These are phyloP conservation scores for Campoplex capitator DNA, from an alignment of 2,888 invertebrate species.

Conservation along the genomic window DNA sequence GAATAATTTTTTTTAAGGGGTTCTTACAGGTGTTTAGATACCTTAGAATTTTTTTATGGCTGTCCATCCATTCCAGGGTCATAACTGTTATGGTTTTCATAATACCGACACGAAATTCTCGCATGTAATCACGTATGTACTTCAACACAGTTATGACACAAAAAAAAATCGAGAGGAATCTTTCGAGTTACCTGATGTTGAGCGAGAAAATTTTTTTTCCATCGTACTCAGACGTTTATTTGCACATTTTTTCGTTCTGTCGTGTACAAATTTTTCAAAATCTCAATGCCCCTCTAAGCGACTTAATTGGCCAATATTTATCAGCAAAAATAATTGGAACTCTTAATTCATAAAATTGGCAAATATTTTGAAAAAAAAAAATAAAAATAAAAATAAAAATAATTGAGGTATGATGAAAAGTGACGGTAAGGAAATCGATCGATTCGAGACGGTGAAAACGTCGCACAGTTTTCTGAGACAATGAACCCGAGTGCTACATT, in stretches of 20 bases:
- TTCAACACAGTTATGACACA: not conserved
- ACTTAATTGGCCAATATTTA: too few relatives aligned
- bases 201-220: not conserved
- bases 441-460: constrained; percentile 58
- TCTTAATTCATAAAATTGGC: too few relatives aligned
- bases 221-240: too few relatives aligned
- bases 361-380: too few relatives aligned
- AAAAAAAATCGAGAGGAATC: not conserved
- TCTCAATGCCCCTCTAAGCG: too few relatives aligned
- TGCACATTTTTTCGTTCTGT: too few relatives aligned
- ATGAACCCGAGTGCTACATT: constrained; percentile 45
- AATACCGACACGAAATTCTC: not conserved
- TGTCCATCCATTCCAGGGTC: not conserved
- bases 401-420: constrained; percentile 2
- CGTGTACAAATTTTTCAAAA: too few relatives aligned
- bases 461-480: constrained; percentile 60
- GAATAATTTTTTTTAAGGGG: not conserved
- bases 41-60: not conserved
- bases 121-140: not conserved
- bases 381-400: not conserved
- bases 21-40: not conserved
- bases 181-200: not conserved
- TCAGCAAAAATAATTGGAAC: too few relatives aligned
- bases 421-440: constrained; percentile 53
- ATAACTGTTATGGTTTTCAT: not conserved